These are phyloP conservation scores for Watsonalla cultraria DNA, from an alignment of 2,888 invertebrate species.

Conservation along the genomic window DNA sequence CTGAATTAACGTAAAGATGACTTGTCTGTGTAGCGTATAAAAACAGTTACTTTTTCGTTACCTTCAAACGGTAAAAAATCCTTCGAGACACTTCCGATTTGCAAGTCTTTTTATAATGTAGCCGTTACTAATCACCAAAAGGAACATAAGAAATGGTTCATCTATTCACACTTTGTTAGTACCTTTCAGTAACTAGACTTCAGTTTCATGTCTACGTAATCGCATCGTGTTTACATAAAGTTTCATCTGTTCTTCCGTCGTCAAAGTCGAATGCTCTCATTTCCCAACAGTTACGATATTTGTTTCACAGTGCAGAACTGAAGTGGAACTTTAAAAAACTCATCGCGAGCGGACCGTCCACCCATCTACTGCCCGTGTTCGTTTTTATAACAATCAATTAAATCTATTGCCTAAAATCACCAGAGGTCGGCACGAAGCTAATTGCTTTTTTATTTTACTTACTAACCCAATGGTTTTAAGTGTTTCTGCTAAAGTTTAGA, in stretches of 20 bases:
- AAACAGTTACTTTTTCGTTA: background rate
- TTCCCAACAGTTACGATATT: constrained; percentile 21
- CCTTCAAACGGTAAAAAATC: background rate
- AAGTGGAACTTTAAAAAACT: constrained; percentile 8
- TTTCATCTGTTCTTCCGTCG: constrained; percentile 18
- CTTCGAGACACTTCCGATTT: background rate
- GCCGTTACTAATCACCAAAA: background rate
- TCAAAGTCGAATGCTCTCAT: constrained; percentile 30
- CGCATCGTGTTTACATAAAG: constrained; percentile 31
- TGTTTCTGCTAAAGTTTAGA: background rate
- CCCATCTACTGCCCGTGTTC: constrained; percentile 9
- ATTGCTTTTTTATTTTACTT: constrained; percentile 34
- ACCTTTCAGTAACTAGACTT: background rate
- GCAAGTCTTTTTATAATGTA: background rate
- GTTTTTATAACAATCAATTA: constrained; percentile 49
- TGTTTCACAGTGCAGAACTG: constrained; percentile 5
- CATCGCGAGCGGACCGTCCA: constrained; percentile 1
- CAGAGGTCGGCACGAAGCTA: constrained; percentile 43
- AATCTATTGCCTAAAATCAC: constrained; percentile 33
- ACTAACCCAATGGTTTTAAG: background rate
- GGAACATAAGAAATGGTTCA: background rate
- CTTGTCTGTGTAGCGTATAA: background rate
- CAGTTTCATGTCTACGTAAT: background rate
- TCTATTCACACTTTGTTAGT: background rate
- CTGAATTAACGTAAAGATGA: background rate